Evolutionary conservation across 2,888 invertebrate species (phyloP).

Genomic region (Girardia tigrina): DNA sequence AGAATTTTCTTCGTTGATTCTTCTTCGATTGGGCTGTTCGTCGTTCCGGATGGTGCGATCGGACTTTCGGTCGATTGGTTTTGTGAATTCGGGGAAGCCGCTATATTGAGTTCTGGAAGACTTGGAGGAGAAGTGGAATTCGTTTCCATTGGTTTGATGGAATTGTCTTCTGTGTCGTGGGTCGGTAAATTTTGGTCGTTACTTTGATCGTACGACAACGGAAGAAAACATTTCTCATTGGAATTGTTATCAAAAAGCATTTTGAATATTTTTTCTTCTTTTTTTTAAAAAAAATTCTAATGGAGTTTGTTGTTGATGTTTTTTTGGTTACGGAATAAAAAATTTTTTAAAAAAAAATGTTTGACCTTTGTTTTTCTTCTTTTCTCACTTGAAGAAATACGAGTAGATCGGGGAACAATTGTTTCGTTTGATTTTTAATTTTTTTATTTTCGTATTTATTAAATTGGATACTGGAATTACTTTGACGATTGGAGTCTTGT

Average conservation of each 20-base stretch:
- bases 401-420: neutral
- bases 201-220: neutral
- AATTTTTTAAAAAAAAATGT: neutral
- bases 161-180: neutral
- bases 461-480: slow-evolving; percentile 12
- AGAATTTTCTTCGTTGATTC: slow-evolving; percentile 19
- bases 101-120: slow-evolving; percentile 13
- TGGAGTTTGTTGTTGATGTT: neutral
- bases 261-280: too few species aligned
- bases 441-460: too few species aligned
- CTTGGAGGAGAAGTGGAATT: slow-evolving; percentile 2
- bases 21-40: slow-evolving; percentile 8
- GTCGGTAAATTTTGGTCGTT: neutral
- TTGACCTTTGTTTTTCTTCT: too few species aligned
- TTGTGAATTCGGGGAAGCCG: neutral
- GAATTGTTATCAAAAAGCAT: slow-evolving; percentile 18
- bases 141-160: neutral
- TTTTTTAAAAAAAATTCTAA: too few species aligned
- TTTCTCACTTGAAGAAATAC: neutral
- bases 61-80: slow-evolving; percentile 10
- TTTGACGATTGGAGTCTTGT: slow-evolving; percentile 11
- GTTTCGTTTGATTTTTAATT: too few species aligned
- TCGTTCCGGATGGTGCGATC: neutral
- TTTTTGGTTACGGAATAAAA: neutral
- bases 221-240: slow-evolving; percentile 10